Conservation (phyloP, 2,797 vertebrate species). For the Euphonia xanthogaster region DNA sequence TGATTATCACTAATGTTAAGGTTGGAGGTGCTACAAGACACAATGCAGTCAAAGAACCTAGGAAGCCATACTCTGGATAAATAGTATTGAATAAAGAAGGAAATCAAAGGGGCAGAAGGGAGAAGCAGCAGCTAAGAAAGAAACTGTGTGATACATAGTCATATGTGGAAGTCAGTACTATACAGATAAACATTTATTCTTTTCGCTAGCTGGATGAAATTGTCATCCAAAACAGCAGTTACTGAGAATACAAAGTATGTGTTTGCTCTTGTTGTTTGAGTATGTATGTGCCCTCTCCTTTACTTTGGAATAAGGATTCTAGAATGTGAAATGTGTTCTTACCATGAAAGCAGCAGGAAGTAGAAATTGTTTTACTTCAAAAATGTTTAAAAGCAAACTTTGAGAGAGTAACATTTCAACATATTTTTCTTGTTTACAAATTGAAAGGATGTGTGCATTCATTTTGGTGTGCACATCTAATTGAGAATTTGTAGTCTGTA, state of each 20-base stretch:
- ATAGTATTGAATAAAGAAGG: not conserved
- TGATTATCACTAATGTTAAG: not conserved
- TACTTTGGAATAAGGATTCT: not conserved
- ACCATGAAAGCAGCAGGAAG: not conserved
- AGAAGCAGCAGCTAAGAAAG: not conserved
- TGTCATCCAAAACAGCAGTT: not conserved
- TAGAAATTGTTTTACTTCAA: not conserved
- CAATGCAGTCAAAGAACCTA: not conserved
- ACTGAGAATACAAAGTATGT: not conserved
- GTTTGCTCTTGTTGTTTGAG: not conserved
- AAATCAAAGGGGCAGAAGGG: not conserved
- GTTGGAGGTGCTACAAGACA: not conserved
- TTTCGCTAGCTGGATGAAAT: not conserved
- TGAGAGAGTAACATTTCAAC: not conserved
- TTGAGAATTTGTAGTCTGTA: not conserved
- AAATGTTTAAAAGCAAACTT: not conserved
- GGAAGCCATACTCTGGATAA: not conserved
- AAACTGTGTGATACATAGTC: not conserved
- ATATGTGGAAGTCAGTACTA: rapidly evolving
- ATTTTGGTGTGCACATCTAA: not conserved
- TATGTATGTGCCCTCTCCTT: not conserved
- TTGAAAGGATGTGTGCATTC: not conserved
- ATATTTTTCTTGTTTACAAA: not conserved
- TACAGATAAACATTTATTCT: not conserved
- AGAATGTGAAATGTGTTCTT: not conserved